Base-by-base conservation (phyloP, 2,113 vertebrate genomes). In the Sylvietta virens region DNA sequence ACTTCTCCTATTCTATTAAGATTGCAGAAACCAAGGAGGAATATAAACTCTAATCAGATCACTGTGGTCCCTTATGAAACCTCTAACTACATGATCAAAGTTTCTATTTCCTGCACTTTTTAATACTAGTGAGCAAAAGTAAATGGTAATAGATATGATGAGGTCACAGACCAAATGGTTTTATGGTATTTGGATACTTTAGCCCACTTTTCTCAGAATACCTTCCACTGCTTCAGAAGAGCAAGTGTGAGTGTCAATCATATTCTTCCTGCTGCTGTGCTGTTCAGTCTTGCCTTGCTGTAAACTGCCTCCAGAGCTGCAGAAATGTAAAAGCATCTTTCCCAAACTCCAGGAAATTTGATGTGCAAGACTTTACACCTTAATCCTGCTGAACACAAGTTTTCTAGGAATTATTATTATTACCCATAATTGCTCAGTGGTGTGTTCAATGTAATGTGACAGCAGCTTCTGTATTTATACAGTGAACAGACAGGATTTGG, bases 41-140 rank as follows among this genome's bases (percentile, higher is more conserved):
- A 26, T 88, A 83, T 22, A 73, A 88, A 83, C 47, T 86, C 82
- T 95, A 96, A 96, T 88, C 72, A 66, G 81, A 96, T 95, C 76
- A 77, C 48, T 76, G 90, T 77, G 95, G 87, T 93, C 84, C 92
- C 62, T 72, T 80, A 18, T 47, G 72, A 96, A 95, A 94, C 88
- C 88, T 60, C 71, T 56, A 84, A 96, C 60, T 77, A 71, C 10
- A 91, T 33, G 69, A 80, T 79, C 18, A 28, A 83, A 86, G 93
- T 94, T 95, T 96, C 95, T 72, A 71, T 88, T 97, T 97, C 96
- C 93, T 95, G 82, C 58, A 88, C 72, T 78, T 86, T 64, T 92
- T 71, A 86, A 90, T 90, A 93, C 39, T 40, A 50, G 57, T 77
- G 67, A 88, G 35, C 37, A 48, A 80, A 92, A 72, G 76, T 42